A percentile compares a stretch with the other conserved stretches of the same genome.
Conservation (phyloP, 2,797 vertebrate genomes). For the Sebastes matsubarae region DNA sequence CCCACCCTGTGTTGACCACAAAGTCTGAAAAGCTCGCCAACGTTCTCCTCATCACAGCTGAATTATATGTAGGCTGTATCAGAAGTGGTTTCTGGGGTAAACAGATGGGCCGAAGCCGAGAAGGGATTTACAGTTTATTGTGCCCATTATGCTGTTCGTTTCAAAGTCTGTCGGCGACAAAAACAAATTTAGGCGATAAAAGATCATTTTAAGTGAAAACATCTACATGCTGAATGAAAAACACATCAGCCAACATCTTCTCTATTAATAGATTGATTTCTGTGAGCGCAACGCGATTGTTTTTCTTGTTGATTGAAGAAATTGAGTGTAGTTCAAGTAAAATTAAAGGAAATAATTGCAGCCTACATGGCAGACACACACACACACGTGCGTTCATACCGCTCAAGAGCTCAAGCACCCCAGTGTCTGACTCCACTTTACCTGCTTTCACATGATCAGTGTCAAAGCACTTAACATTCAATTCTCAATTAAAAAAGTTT, state of each 20-base stretch:
- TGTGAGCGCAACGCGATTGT: background rate
- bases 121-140: slow-evolving; percentile 69
- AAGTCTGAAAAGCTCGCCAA: slow-evolving; percentile 69
- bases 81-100: slow-evolving; percentile 78
- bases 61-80: slow-evolving; percentile 70
- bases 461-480: background rate
- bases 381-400: background rate
- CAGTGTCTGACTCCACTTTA: background rate
- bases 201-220: slow-evolving; percentile 59
- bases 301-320: slow-evolving; percentile 24
- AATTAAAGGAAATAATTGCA: slow-evolving; percentile 16
- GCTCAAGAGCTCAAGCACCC: background rate
- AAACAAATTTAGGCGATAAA: slow-evolving; percentile 68
- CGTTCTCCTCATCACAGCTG: slow-evolving; percentile 71
- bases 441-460: background rate
- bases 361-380: background rate
- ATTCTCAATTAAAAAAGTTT: background rate
- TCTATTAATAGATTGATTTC: slow-evolving; percentile 17
- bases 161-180: slow-evolving; percentile 66
- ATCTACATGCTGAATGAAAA: slow-evolving; percentile 36
- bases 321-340: background rate
- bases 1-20: slow-evolving; percentile 77
- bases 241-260: slow-evolving; percentile 14
- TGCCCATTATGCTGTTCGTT: slow-evolving; percentile 63
- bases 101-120: slow-evolving; percentile 56